Conservation (phyloP, 2,888 invertebrate genomes). For the Drosophila barbarae region DNA sequence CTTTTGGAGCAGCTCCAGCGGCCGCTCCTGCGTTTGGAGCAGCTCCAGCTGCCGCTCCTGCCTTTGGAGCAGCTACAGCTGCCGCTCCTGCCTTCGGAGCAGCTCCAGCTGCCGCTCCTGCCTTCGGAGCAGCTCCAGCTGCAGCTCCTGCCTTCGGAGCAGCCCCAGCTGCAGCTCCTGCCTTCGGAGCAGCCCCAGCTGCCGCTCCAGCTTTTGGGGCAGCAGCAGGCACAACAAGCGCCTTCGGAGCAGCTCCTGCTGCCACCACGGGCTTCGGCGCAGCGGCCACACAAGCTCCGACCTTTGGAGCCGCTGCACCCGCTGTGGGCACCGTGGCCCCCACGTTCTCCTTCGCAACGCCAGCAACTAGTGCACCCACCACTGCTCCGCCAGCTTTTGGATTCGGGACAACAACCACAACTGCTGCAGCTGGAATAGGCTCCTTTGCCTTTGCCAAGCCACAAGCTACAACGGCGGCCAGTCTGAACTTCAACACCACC, state of each 20-base stretch:
- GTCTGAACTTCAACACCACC: conserved; percentile 75
- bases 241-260: conserved; percentile 32
- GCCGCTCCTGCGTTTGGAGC: conserved; percentile 36
- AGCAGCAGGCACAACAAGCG: not conserved
- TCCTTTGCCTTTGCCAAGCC: conserved; percentile 71
- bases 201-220: conserved; percentile 30
- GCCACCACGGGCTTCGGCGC: conserved; percentile 30
- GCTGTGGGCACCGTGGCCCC: conserved; percentile 46
- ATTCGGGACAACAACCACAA: conserved; percentile 42
- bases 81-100: conserved; percentile 39
- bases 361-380: conserved; percentile 48
- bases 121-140: conserved; percentile 43
- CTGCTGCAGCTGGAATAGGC: conserved; percentile 44
- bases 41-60: conserved; percentile 6
- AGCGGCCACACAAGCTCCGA: conserved; percentile 5
- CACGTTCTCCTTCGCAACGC: conserved; percentile 58
- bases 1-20: conserved; percentile 39
- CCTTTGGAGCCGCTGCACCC: conserved; percentile 36
- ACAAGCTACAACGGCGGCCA: conserved; percentile 66
- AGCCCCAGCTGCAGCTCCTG: conserved; percentile 36
- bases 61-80: conserved; percentile 33
- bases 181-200: conserved; percentile 35
- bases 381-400: conserved; percentile 59
- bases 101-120: conserved; percentile 14
- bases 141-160: conserved; percentile 49